Evolutionary conservation across 2,797 vertebrate genomes (phyloP), one percentile per base, ranked within the genome.

Genomic region (Ceyx erithaca): DNA sequence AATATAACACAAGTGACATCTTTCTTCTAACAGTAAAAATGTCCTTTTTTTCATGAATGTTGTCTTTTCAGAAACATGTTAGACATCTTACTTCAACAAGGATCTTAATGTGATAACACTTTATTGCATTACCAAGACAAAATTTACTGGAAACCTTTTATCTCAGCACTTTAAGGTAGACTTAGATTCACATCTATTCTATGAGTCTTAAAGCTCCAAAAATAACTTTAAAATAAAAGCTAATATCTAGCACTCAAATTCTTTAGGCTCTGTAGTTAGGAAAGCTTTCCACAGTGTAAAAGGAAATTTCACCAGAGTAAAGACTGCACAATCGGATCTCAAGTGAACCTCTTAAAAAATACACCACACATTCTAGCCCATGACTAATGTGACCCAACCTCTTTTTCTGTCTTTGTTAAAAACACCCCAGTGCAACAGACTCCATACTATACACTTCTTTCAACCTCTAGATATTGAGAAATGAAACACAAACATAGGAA

Each of bases 121-220:
- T 82, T 59, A 90, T 76, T 87, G 28, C 76, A 82, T 96, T 94
- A 93, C 58, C 72, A 69, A 89, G 67, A 77, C 25, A 94, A 93
- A 91, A 92, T 87, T 54, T 87, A 94, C 80, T 75, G 48, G 43
- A 89, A 96, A 79, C 23, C 40, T 92, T 90, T 92, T 84, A 73
- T 80, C 61, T 67, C 49, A 80, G 77, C n/a, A 81, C 45, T 89
- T 87, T 49, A 92, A 57, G 35, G 68, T 52, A 62, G 83, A 73
- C 81, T 87, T 92, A 79, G 31, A 92, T 55, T 76, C 51, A 49
- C 16, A 71, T 63, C 12, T 80, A 43, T 30, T 17, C 61, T 75
- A 49, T 33, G 10, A 23, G 14, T 71, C 33, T 64, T 80, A 79
- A 93, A 84, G n/a, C 43, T 77, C 41, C 16, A 79, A 85, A 85